Evolutionary conservation across 2,797 vertebrate genomes (phyloP).

Genomic region (Falco berigora): DNA sequence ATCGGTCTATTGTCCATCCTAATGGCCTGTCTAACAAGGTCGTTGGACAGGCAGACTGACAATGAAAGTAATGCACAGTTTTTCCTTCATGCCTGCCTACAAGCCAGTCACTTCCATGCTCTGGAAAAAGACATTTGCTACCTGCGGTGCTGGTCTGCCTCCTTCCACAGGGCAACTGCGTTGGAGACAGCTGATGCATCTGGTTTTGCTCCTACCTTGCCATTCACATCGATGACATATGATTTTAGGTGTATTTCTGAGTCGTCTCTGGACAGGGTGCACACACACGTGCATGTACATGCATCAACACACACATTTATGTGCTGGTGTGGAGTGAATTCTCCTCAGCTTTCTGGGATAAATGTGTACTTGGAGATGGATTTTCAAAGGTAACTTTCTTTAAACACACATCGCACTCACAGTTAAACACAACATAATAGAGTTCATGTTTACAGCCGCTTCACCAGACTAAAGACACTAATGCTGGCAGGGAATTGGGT

Average conservation of each 20-base stretch:
- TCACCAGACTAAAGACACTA: neutral
- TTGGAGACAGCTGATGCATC: neutral
- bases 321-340: neutral
- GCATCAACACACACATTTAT: neutral
- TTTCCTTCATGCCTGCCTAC: conserved; percentile 28
- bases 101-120: neutral
- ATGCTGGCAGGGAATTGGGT: neutral
- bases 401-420: neutral
- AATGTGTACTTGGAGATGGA: neutral
- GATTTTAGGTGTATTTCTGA: neutral
- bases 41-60: neutral
- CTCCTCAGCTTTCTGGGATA: neutral
- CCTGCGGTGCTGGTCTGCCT: conserved; percentile 15
- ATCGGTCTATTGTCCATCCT: neutral
- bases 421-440: neutral
- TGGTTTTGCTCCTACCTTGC: neutral
- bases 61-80: neutral
- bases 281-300: too few species aligned
- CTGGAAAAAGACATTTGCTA: neutral
- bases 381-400: neutral
- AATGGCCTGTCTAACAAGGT: neutral
- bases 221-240: neutral
- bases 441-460: neutral
- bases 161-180: neutral
- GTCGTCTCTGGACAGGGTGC: neutral